Conservation (phyloP, 2,888 invertebrate species). For the Calameuta filiformis region DNA sequence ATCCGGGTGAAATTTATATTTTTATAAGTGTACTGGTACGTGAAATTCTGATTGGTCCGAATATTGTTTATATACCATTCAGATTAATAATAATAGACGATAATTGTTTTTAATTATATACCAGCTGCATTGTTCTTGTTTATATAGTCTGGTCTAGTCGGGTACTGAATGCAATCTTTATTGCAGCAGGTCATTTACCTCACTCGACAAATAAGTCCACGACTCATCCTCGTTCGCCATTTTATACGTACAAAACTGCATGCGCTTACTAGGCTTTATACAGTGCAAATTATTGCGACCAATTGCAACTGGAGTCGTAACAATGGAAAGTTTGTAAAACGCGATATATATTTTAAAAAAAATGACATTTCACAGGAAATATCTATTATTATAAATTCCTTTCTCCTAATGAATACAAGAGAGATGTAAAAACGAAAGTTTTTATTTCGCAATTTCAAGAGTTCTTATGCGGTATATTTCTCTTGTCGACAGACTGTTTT, state of each 20-base stretch:
- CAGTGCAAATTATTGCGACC: background rate
- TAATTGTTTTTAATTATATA: background rate
- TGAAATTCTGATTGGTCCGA: background rate
- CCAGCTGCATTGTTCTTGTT: background rate
- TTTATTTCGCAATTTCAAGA: background rate
- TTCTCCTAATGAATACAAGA: background rate
- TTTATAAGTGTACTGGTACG: background rate
- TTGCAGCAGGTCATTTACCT: background rate
- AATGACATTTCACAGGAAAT: background rate
- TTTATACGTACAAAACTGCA: background rate
- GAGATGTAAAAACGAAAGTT: background rate
- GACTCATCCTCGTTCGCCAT: background rate
- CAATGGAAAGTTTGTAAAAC: background rate
- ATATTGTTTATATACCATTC: background rate
- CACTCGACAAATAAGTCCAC: background rate
- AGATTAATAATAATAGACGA: background rate
- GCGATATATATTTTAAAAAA: background rate
- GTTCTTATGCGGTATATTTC: background rate
- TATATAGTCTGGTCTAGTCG: background rate
- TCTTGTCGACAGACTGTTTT: background rate
- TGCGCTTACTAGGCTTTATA: background rate
- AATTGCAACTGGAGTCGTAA: background rate
- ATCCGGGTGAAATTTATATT: background rate
- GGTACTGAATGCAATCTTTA: background rate
- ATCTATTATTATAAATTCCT: background rate